Evolutionary conservation across 2,888 invertebrate species (phyloP), one percentile per base, ranked within the genome.

Genomic region (Nomada fabriciana): DNA sequence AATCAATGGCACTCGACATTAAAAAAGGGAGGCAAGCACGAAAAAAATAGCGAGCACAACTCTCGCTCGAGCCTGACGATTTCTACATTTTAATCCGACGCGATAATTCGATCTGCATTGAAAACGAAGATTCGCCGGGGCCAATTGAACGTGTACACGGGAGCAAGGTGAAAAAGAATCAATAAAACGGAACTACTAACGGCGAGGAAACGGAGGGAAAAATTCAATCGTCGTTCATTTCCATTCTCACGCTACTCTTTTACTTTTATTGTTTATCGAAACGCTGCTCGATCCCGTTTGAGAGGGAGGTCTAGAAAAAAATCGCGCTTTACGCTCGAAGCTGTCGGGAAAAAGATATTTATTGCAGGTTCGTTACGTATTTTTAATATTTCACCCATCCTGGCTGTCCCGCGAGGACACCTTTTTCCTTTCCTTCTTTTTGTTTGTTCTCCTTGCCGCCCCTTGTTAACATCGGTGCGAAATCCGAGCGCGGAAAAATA

Each of bases 91-190:
- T 78, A 77, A 79, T 79, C 55, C 57, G 63, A 25, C 50, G 2
- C 29, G 50, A 55, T 69, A 69, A 79, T 63, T 78, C 78, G 78
- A 78, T 78, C 60, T 47, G 42, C 47, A 61, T 77, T 29, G 69
- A 47, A 15, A n/a, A 55, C 43, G 65, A 67, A 60, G 43, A 36
- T 61, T 60, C 36, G 13, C 18, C 50, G 23, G 18, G 23, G 23
- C 61, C 43, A 65, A 65, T 55, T 29, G 72, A 29, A 65, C 60
- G 29, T 36, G 55, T 25, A 55, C 53, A 50, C 36, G 59, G 11
- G 5, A 25, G 15, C n/a, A 1, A 13, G 11, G 20, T 23, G 10
- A 29, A 25, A 65, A 0, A 11, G 23, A 13, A 18, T 11, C 5
- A 20, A 55, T 23, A 55, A 55, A 42, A 36, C 13, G 20, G n/a